Evolutionary conservation across 1,140 invertebrate genomes (phyloP), one percentile per base, ranked within the genome.

Genomic region (Hylyphantes graminicola): DNA sequence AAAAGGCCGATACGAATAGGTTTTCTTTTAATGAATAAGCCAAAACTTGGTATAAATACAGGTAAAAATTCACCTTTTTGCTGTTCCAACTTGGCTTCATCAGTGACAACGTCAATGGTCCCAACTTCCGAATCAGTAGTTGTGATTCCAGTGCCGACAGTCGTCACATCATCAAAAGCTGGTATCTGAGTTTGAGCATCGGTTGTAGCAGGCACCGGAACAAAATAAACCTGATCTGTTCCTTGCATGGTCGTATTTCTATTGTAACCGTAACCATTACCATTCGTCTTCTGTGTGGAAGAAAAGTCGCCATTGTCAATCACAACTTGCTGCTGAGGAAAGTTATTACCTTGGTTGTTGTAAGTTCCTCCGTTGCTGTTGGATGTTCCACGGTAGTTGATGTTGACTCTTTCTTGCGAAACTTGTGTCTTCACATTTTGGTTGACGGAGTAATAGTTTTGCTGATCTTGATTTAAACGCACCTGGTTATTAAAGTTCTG

Each of bases 401-500:
- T 17, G 12, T 81, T 72, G 15, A 51, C 19, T 70, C 21, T 48
- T 81, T 21, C 64, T 51, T 2, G 68, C 19, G 50, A 35, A 9
- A 3, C 19, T 73, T 73, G 68, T 9, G 35, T 53, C 11, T 73
- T 81, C 12, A 63, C 15, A 54, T 73, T 81, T 72, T 81, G 55
- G 17, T 76, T 61, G 15, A 81, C 53, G 15, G 21, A 54, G 17
- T 81, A 81, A 63, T 73, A 81, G 13, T 80, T 80, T 12, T 81
- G 79, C 12, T 81, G 68, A 7, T 73, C 79, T 73, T 55, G 54
- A 50, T 67, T 48, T 15, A 81, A 19, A 7, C 51, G 7, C 72
- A 9, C 7, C 9, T 35, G 35, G 35, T 35, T 35, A 21, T 82
- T 82, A 17, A 65, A 55, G 11, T 81, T 81, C 11, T 17, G 17